Evolutionary conservation across 1,140 invertebrate species (phyloP).

Genomic region (Dinoponera quadriceps): DNA sequence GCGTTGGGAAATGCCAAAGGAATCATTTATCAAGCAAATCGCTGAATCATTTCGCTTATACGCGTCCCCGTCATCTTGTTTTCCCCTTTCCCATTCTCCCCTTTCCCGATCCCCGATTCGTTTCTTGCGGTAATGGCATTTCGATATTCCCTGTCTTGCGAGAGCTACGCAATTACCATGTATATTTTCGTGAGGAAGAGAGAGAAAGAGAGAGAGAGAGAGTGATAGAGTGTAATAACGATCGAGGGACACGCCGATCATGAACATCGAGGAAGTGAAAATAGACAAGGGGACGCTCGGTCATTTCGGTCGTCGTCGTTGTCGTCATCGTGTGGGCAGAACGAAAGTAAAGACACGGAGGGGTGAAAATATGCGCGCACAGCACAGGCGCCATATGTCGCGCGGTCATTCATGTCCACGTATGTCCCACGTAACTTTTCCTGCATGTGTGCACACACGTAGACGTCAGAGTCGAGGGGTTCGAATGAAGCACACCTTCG

Average conservation of each 20-base stretch:
- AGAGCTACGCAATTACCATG: neutral
- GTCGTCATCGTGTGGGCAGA: too few species aligned
- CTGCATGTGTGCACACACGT: conserved; percentile 16
- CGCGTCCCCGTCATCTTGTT: neutral
- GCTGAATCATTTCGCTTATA: too few species aligned
- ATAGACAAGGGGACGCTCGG: neutral
- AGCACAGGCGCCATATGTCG: conserved; percentile 57
- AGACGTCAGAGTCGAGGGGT: neutral
- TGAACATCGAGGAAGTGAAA: conserved; percentile 18
- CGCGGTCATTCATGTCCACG: conserved; percentile 68
- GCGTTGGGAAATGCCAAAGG: too few species aligned
- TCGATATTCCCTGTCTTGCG: neutral
- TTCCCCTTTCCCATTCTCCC: neutral
- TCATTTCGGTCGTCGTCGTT: conserved; percentile 4
- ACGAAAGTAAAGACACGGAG: conserved; percentile 3
- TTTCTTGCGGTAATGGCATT: neutral
- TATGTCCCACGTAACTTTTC: conserved; percentile 44
- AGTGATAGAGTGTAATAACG: neutral
- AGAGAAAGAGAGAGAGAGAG: too few species aligned
- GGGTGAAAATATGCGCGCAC: conserved; percentile 18
- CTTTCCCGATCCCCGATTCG: neutral
- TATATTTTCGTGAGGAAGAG: neutral
- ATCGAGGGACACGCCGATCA: neutral
- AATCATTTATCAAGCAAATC: too few species aligned
- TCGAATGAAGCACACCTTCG: conserved; percentile 11